Conservation (phyloP, 37 sponge, comb jelly and placozoan species). For the Halisarca cf. caerulea region DNA sequence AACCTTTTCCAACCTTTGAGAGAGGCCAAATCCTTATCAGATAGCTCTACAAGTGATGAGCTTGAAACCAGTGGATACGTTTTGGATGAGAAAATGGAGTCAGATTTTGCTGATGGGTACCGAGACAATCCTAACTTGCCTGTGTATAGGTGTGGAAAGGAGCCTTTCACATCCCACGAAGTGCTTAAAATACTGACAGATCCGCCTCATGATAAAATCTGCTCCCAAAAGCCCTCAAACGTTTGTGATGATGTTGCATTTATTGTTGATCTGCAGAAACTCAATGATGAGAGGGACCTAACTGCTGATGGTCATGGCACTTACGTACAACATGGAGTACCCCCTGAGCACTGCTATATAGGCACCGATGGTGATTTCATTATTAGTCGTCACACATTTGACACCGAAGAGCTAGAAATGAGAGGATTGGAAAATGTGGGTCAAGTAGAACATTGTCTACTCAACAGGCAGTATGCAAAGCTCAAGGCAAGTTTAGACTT, state of each 20-base stretch:
- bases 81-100: neutral
- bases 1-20: too few relatives aligned
- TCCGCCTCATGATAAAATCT: conserved; percentile 5
- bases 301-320: conserved; percentile 8
- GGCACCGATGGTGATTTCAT: neutral
- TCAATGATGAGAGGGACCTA: neutral
- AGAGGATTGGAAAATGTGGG: neutral
- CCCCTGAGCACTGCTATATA: neutral
- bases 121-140: neutral
- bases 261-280: neutral
- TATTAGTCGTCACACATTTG: neutral
- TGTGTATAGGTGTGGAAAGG: conserved; percentile 5
- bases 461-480: neutral
- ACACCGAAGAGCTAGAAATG: neutral
- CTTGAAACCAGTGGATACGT: too few relatives aligned
- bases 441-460: neutral
- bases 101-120: neutral
- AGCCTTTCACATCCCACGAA: neutral
- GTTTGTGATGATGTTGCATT: neutral
- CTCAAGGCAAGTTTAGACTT: neutral
- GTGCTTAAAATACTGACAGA: neutral
- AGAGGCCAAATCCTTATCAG: too few relatives aligned
- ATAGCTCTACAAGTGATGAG: too few relatives aligned
- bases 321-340: conserved; percentile 3
- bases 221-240: neutral